These are phyloP conservation scores for Thalassophryne amazonica DNA, from an alignment of 2,797 vertebrate species.

Conservation along the genomic window DNA sequence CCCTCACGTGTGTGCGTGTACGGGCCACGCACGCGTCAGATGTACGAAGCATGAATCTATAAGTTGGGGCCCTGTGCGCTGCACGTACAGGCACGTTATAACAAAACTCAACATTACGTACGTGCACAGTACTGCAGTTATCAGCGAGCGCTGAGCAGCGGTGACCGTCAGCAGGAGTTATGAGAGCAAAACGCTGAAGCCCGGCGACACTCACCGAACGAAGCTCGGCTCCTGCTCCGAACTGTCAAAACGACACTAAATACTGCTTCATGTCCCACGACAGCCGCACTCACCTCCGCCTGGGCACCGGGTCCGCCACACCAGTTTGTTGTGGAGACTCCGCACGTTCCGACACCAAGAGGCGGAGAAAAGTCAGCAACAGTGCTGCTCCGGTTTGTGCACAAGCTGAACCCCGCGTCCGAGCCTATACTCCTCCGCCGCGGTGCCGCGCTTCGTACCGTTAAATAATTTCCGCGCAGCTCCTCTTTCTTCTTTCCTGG, in stretches of 20 bases:
- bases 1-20: slow-evolving; percentile 22
- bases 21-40: slow-evolving; percentile 35
- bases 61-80: slow-evolving; percentile 45
- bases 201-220: background rate
- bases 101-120: background rate
- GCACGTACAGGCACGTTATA: background rate
- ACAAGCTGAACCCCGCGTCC: slow-evolving; percentile 32
- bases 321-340: too few relatives aligned
- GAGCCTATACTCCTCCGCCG: slow-evolving; percentile 36
- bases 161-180: slow-evolving; percentile 20
- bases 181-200: background rate
- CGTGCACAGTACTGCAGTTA: background rate
- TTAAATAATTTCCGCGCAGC: slow-evolving; percentile 16
- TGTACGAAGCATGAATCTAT: slow-evolving; percentile 45
- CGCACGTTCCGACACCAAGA: too few relatives aligned
- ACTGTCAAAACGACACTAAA: slow-evolving; percentile 69
- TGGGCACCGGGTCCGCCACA: too few relatives aligned
- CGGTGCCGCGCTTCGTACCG: slow-evolving; percentile 46
- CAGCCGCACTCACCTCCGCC: slow-evolving; percentile 22
- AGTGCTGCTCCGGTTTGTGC: too few relatives aligned
- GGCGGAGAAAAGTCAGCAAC: too few relatives aligned
- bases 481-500: slow-evolving; percentile 12
- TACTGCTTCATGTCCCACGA: slow-evolving; percentile 36
- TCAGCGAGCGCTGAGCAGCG: background rate
- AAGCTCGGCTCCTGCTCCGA: slow-evolving; percentile 35